These are phyloP conservation scores for Heloderma charlesbogerti DNA, from an alignment of 2,113 vertebrate species.

Conservation along the genomic window DNA sequence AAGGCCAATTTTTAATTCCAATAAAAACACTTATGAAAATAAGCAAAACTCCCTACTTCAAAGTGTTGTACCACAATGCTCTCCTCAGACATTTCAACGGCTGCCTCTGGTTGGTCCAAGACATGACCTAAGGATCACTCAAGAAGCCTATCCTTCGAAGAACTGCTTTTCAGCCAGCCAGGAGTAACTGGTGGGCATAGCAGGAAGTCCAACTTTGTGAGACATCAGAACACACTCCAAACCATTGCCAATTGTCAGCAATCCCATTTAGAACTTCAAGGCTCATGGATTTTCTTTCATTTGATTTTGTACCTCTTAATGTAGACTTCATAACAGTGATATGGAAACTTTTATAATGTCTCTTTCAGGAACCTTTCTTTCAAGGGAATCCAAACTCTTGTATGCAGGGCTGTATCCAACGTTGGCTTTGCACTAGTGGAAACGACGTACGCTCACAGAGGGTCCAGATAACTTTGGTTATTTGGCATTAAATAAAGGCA, in stretches of 20 bases:
- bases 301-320: neutral
- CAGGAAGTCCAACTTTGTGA: neutral
- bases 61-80: constrained; percentile 11
- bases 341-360: neutral
- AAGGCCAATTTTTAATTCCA: constrained; percentile 3
- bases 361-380: constrained; percentile 22
- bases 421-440: too few relatives aligned
- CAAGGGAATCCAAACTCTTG: neutral
- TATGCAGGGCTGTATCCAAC: too few relatives aligned
- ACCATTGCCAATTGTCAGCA: neutral
- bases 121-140: neutral
- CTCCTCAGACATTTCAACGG: constrained; percentile 12
- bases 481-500: too few relatives aligned
- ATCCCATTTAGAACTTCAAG: constrained; percentile 1
- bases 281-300: neutral
- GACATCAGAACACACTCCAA: neutral
- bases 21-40: constrained; percentile 26
- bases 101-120: neutral
- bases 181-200: neutral
- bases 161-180: constrained; percentile 2
- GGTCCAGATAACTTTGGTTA: too few relatives aligned
- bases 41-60: constrained; percentile 3
- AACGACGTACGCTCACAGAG: too few relatives aligned
- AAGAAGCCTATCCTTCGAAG: neutral
- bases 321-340: neutral